A percentile compares a stretch with the other conserved stretches of the same genome.
These are phyloP conservation scores for Stigmatopora nigra DNA, from an alignment of 2,113 vertebrate genomes.

Conservation along the genomic window DNA sequence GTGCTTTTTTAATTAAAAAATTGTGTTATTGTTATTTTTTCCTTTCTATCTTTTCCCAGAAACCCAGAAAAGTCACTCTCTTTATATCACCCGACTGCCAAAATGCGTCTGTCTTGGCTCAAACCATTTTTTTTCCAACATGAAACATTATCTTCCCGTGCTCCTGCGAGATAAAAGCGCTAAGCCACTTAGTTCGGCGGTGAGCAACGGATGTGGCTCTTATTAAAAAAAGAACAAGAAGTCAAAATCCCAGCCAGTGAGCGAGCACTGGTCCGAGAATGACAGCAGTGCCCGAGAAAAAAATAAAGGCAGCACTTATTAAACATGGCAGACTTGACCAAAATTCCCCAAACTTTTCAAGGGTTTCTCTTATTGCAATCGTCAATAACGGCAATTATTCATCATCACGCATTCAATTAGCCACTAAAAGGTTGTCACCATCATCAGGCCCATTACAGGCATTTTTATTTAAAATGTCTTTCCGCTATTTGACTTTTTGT, in stretches of 20 bases:
- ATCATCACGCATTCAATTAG: conserved; percentile 64
- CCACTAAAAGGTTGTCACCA: conserved; percentile 47
- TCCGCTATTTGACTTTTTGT: conserved; percentile 6
- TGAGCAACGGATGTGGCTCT: conserved; percentile 36
- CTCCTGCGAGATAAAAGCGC: conserved; percentile 32
- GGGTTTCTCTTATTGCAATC: conserved; percentile 33
- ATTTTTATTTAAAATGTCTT: conserved; percentile 38
- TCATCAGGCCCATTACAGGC: conserved; percentile 56
- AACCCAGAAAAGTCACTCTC: no score
- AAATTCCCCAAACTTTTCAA: not conserved
- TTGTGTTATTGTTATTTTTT: no score
- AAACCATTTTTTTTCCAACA: not conserved
- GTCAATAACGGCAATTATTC: conserved; percentile 56
- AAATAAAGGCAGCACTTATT: not conserved
- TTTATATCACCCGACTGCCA: not conserved
- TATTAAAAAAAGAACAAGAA: conserved; percentile 40
- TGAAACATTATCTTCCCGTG: not conserved
- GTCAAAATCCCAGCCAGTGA: conserved; percentile 19
- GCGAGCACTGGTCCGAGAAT: conserved; percentile 12
- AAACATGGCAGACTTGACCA: not conserved
- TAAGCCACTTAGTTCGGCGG: conserved; percentile 39
- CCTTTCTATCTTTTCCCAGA: no score
- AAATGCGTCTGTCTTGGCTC: conserved; percentile 16
- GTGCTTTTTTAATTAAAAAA: no score
- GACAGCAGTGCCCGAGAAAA: conserved; percentile 13